phyloP scores from a whole-genome alignment of 30 jellyfish, hydroid and myxozoan species.

The Chironex yamaguchii region DNA sequence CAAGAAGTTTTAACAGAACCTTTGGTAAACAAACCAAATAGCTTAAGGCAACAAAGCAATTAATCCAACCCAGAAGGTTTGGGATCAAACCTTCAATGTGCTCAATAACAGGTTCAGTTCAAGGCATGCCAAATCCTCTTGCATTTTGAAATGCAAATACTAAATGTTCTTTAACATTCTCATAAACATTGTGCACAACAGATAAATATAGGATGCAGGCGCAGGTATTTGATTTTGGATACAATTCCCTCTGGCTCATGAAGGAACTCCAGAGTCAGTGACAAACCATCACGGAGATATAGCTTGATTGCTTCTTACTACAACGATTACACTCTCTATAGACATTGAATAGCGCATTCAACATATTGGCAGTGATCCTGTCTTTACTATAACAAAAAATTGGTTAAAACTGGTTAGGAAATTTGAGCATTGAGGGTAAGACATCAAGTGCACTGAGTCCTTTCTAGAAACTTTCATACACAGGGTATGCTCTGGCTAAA shows the following conservation, averaged over 20 bases:
- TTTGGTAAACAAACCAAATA: neutral
- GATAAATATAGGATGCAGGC: constrained; percentile 50
- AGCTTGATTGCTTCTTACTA: constrained; percentile 44
- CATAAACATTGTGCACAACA: constrained; percentile 47
- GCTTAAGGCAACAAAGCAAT: neutral
- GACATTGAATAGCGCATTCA: constrained; percentile 49
- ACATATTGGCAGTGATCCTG: constrained; percentile 22
- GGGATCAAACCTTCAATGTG: neutral
- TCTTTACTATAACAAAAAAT: constrained; percentile 13
- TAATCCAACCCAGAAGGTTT: constrained; percentile 9
- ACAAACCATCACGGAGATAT: no score
- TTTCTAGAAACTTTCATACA: constrained; percentile 50
- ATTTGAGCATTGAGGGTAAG: constrained; percentile 19
- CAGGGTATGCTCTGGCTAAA: constrained; percentile 61
- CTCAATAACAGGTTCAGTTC: constrained; percentile 10
- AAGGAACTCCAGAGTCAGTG: constrained; percentile 43
- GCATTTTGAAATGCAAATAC: constrained; percentile 35
- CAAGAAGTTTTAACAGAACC: no score
- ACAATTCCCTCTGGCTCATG: constrained; percentile 58
- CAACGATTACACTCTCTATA: constrained; percentile 43
- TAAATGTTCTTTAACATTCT: constrained; percentile 27
- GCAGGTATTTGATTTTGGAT: constrained; percentile 56
- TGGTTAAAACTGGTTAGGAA: constrained; percentile 19
- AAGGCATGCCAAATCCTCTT: constrained; percentile 51
- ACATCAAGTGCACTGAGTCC: constrained; percentile 45